Base-by-base conservation (phyloP, 2,888 invertebrate genomes). In the Synanthedon vespiformis region DNA sequence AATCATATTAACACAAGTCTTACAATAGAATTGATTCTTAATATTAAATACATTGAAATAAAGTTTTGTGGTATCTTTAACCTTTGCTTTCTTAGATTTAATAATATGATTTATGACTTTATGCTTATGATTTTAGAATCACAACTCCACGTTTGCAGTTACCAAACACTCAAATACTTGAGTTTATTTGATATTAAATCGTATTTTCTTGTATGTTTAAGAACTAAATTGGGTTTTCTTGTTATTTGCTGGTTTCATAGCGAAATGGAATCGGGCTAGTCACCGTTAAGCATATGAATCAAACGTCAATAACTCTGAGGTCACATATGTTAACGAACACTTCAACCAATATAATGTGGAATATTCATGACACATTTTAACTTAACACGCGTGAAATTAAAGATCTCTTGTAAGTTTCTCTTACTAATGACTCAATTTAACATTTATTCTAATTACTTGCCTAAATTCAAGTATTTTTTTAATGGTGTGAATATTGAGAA, bases 291-390 rank as follows among this genome's bases (percentile, higher is more conserved):
- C 60, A 60, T 60, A 76, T 75, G 68, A 67, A 72, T 77, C 75
- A 73, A 53, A 65, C 59, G 67, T 68, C 74, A 71, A 68, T 64
- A 62, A 56, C 56, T 61, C 10, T 58, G 58, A 63, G 70, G 71
- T 65, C 69, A 69, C 63, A 61, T 67, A 67, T 66, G 62, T 67
- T 74, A 76, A 76, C 72, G 74, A 74, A 74, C 68, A 58, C 68
- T 65, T 68, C 61, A 64, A 51, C 44, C 61, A 64, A 52, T 13
- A 44, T 44, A 13, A 44, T 13, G 5, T 59, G 61, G 62, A 67
- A 70, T 70, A 68, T 67, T 68, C 64, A 65, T 63, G 61, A 64
- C 62, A 58, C 58, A 50, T 50, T 40, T 13, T 18, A 49, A 54
- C 40, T 41, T 67, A 70, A 75, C 64, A 67, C 57, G 65, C 72